Evolutionary conservation across 2,888 invertebrate species (phyloP).

Genomic region (Rhagonycha fulva): DNA sequence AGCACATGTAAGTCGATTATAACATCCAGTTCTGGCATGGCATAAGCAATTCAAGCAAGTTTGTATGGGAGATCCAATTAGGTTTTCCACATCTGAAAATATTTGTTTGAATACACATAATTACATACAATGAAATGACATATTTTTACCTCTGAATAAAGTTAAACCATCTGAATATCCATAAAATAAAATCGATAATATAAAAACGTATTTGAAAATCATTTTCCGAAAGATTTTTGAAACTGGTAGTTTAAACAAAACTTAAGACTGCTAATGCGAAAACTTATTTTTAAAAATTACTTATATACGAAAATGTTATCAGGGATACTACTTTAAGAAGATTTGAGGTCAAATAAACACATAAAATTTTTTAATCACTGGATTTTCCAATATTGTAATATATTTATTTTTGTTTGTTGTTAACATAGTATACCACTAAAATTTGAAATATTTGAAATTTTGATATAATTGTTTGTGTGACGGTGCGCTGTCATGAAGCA

Average conservation of each 20-base stretch:
- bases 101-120: neutral
- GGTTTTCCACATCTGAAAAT: constrained; percentile 18
- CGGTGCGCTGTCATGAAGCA: too few species aligned
- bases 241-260: neutral
- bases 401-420: too few species aligned
- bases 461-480: too few species aligned
- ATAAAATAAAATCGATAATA: neutral
- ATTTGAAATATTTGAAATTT: too few species aligned
- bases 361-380: too few species aligned
- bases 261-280: neutral
- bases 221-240: neutral
- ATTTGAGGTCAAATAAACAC: neutral
- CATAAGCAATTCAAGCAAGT: constrained; percentile 34
- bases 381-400: too few species aligned
- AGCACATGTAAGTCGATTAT: constrained; percentile 31
- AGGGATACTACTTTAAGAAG: neutral
- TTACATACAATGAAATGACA: neutral
- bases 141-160: neutral
- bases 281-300: neutral
- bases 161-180: neutral
- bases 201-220: neutral
- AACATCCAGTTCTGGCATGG: constrained; percentile 34
- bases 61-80: constrained; percentile 25
- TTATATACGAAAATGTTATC: neutral
- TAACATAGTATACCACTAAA: too few species aligned